A percentile compares a stretch with the other conserved stretches of the same genome.
Evolutionary conservation across 2,113 vertebrate species (phyloP).

Genomic region (Morone chrysops): DNA sequence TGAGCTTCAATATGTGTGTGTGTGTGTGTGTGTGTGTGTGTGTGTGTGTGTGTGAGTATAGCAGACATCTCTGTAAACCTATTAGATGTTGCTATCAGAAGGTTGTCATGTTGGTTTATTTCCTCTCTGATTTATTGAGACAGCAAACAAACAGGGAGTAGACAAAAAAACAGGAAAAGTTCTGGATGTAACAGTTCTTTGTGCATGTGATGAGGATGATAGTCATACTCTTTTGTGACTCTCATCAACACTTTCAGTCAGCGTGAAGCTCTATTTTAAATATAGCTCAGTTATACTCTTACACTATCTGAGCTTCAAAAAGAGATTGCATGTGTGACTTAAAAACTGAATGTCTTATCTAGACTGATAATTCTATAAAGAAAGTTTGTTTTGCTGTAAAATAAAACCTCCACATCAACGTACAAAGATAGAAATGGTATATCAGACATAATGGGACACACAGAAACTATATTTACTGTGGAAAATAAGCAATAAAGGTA

Average conservation of each 20-base stretch:
- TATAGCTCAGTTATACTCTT: not conserved
- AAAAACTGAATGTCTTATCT: not conserved
- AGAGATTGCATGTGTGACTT: constrained; percentile 4
- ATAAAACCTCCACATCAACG: not conserved
- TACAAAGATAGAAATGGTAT: no score
- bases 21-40: not conserved
- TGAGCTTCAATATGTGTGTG: not conserved
- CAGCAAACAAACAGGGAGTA: not conserved
- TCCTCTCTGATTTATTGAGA: constrained; percentile 2
- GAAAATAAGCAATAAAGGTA: not conserved
- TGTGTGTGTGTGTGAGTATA: not conserved
- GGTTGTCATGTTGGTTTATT: not conserved
- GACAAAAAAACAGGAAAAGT: not conserved
- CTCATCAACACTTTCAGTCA: constrained; percentile 10
- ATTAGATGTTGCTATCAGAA: constrained; percentile 7
- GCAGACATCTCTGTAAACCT: constrained; percentile 1
- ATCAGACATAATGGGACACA: no score
- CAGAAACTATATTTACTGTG: not conserved
- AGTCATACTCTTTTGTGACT: not conserved
- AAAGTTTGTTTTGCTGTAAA: not conserved
- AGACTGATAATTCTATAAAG: not conserved
- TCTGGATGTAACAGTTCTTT: not conserved
- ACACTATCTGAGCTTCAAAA: not conserved
- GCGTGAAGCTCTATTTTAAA: not conserved
- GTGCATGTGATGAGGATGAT: no score